Conservation (phyloP, 2,113 vertebrate genomes). For the Melanotaenia duboulayi region DNA sequence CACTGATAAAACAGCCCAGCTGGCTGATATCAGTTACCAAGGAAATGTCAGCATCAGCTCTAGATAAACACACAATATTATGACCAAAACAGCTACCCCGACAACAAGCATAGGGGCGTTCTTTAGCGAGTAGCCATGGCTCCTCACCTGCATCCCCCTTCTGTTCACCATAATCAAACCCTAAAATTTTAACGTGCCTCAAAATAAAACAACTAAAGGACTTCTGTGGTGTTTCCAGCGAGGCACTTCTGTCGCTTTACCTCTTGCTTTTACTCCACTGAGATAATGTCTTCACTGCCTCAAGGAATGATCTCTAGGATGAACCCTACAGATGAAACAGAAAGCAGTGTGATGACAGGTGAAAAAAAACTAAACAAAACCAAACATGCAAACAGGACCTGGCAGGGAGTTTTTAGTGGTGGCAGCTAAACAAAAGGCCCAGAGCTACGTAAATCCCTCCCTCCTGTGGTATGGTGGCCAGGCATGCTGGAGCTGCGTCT, state of each 20-base stretch:
- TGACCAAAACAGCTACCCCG: conserved; percentile 64
- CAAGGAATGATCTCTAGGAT: conserved; percentile 53
- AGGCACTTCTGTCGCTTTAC: conserved; percentile 61
- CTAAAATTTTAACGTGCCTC: conserved; percentile 49
- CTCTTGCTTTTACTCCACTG: conserved; percentile 57
- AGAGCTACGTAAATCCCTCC: conserved; percentile 63
- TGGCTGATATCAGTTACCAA: conserved; percentile 58
- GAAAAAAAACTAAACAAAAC: no score
- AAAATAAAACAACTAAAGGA: conserved; percentile 12
- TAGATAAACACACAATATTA: conserved; percentile 77
- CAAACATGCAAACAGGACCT: conserved; percentile 62
- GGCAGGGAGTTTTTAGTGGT: conserved; percentile 45
- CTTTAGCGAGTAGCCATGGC: conserved; percentile 49
- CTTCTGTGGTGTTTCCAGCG: conserved; percentile 38
- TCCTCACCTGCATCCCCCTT: conserved; percentile 59
- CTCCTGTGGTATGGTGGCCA: conserved; percentile 54
- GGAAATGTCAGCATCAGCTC: conserved; percentile 74
- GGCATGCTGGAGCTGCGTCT: conserved; percentile 64
- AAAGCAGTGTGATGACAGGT: conserved; percentile 63
- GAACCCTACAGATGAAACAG: conserved; percentile 65
- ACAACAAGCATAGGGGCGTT: conserved; percentile 61
- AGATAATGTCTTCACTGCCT: conserved; percentile 68
- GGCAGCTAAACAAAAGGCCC: conserved; percentile 71
- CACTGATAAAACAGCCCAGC: conserved; percentile 18
- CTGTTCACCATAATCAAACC: conserved; percentile 66